phyloP scores from a whole-genome alignment of 2,888 invertebrate species.

The Mythimna pallens region DNA sequence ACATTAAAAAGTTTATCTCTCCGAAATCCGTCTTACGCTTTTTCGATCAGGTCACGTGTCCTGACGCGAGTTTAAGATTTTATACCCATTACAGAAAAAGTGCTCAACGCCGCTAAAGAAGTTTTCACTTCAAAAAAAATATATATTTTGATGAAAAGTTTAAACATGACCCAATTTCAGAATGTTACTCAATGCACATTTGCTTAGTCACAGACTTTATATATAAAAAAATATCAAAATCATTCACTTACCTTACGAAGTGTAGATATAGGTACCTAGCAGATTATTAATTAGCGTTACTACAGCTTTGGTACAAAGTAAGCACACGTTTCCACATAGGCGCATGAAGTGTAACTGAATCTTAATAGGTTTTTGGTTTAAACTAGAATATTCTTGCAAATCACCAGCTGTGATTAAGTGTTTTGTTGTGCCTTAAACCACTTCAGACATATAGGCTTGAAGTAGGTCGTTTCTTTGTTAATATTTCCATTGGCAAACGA shows the following conservation, averaged over 20 bases:
- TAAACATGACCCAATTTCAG: too few species aligned
- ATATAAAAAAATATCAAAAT: not conserved
- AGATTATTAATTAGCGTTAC: not conserved
- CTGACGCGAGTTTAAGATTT: too few species aligned
- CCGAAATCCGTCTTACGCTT: too few species aligned
- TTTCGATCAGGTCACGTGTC: too few species aligned
- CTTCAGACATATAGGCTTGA: slow-evolving; percentile 39
- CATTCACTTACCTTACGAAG: slow-evolving; percentile 24
- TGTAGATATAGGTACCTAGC: not conserved
- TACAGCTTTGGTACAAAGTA: not conserved
- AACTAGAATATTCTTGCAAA: slow-evolving; percentile 66
- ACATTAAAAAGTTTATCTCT: too few species aligned
- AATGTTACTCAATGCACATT: not conserved
- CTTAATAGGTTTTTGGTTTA: slow-evolving; percentile 22
- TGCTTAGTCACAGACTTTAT: not conserved
- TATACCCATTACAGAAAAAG: too few species aligned
- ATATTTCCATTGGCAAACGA: slow-evolving; percentile 13
- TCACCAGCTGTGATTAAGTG: slow-evolving; percentile 69
- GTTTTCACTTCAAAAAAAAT: too few species aligned
- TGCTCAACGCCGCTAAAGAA: too few species aligned
- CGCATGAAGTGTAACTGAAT: slow-evolving; percentile 41
- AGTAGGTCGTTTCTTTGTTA: slow-evolving; percentile 51
- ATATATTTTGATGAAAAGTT: not conserved
- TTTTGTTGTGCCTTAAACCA: slow-evolving; percentile 56
- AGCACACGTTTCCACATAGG: slow-evolving; percentile 41